Percentiles rank a stretch among this genome's conserved stretches.
Conservation (phyloP, 1,140 invertebrate species). For the Platorchestia sp. region DNA sequence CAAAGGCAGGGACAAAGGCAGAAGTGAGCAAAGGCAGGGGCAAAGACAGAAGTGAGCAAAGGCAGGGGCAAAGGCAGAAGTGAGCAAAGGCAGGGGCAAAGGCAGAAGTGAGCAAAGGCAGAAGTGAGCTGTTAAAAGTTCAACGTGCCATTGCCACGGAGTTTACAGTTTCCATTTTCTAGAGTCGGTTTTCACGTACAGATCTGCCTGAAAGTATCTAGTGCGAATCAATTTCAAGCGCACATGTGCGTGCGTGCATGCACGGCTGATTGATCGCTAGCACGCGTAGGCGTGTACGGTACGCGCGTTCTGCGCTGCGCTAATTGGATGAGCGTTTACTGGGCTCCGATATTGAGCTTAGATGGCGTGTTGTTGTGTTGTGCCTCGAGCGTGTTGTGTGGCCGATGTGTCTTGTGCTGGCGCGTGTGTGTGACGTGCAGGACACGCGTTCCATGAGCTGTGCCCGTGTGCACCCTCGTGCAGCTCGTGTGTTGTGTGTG, state of each 20-base stretch:
- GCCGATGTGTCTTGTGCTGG: neutral
- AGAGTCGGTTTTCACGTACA: neutral
- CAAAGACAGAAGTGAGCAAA: no score
- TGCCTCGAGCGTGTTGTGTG: neutral
- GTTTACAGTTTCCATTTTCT: neutral
- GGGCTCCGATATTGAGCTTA: neutral
- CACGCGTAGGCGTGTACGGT: neutral
- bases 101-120: no score
- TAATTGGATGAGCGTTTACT: neutral
- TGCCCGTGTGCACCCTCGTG: neutral
- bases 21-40: no score
- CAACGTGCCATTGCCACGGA: neutral
- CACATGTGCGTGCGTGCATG: neutral
- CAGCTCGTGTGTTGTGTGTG: neutral
- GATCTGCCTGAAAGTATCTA: neutral
- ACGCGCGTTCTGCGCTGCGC: neutral
- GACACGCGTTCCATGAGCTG: neutral
- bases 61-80: no score
- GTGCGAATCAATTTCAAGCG: neutral
- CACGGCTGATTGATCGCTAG: neutral
- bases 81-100: no score
- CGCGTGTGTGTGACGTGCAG: neutral
- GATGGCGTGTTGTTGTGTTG: neutral
- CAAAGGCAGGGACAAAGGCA: no score
- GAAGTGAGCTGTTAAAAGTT: neutral